A percentile compares a stretch with the other conserved stretches of the same genome.
phyloP scores from a whole-genome alignment of 2,888 invertebrate species.

The Tribolium freemani region DNA sequence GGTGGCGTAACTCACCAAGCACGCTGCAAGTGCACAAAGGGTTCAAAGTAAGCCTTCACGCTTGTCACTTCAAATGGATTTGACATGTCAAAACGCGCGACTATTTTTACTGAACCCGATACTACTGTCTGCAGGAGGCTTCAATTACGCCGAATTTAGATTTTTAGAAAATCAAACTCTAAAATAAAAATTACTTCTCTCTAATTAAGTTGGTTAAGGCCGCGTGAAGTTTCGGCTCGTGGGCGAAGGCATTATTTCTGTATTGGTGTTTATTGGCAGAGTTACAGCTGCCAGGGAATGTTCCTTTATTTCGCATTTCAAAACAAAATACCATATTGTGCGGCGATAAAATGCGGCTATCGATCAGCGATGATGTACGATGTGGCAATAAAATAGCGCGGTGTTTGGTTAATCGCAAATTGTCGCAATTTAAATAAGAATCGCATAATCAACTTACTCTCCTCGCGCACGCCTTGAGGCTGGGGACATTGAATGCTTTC shows the following conservation, averaged over 20 bases:
- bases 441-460: constrained; percentile 77
- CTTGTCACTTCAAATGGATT: neutral
- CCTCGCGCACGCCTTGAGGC: constrained; percentile 87
- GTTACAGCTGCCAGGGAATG: neutral
- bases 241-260: neutral
- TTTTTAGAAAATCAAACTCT: constrained; percentile 10
- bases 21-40: constrained; percentile 74
- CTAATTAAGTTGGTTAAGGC: neutral
- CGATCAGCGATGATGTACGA: neutral
- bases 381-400: neutral
- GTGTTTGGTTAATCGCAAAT: constrained; percentile 3
- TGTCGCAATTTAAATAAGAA: constrained; percentile 38
- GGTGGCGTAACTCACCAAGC: constrained; percentile 90
- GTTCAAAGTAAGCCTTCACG: neutral
- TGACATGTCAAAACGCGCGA: neutral
- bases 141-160: neutral
- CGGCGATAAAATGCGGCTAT: neutral
- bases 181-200: neutral
- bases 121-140: neutral
- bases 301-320: neutral
- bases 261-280: neutral
- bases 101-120: constrained; percentile 2
- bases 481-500: constrained; percentile 91
- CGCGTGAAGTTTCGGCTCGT: neutral
- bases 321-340: neutral